Evolutionary conservation across 2,797 vertebrate species (phyloP), one percentile per base, ranked within the genome.

Genomic region (Malurus leucopterus): DNA sequence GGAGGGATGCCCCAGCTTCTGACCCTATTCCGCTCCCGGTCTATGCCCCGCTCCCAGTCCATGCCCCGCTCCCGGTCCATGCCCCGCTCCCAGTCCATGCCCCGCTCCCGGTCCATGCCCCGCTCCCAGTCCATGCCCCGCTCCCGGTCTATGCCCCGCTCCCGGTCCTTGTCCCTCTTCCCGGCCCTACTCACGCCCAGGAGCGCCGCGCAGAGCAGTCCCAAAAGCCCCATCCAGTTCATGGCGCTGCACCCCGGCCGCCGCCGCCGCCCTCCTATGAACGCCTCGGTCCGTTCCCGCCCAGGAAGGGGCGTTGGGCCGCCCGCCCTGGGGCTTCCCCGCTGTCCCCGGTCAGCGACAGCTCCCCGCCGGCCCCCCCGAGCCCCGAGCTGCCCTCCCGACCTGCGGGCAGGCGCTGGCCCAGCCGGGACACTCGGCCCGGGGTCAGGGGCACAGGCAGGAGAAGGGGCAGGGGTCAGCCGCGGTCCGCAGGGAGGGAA

Each of bases 241-340:
- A 91, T 91, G 68, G n/a, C 79, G 72, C 51, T 26, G 23, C 24
- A 6, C 29, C 68, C 49, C 40, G 4, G 3, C 57, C 34, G 44
- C n/a, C 9, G 41, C 46, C 54, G 26, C 46, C 83, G 51, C 72
- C 62, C 55, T 38, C 43, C 78, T 83, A 71, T 73, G 64, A 87
- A 17, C 13, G 46, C 27, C 55, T 32, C 24, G 34, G 57, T 29
- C 84, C 49, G 84, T 51, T 62, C 78, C 78, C 89, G 89, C 89
- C 89, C 89, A 91, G 89, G 89, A 91, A 86, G 58, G 77, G 67
- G 84, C 78, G 89, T 68, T 57, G 40, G 61, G 72, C 46, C 55
- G 55, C 50, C 67, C 36, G 16, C 17, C 13, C 43, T 24, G 78
- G 89, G 89, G 73, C 50, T 85, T 77, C 73, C 83, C 73, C 82